Conservation (phyloP, 2,113 vertebrate genomes). For the Brachypodius melanocephalos region DNA sequence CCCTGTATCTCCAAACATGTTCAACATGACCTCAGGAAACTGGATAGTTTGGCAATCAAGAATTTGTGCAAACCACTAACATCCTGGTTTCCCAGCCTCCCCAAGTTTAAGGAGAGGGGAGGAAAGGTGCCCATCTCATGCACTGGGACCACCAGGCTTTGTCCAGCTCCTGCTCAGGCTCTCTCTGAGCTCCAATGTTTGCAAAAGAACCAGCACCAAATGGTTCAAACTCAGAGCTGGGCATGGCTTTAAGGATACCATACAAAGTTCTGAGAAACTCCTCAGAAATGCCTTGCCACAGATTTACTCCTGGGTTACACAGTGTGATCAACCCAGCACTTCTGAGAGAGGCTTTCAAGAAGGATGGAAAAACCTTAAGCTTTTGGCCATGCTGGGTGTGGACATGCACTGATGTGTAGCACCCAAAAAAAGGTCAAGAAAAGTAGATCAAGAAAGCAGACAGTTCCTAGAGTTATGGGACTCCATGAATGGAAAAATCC, state of each 20-base stretch:
- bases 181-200: background rate
- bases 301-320: background rate
- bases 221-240: background rate
- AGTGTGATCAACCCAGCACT: background rate
- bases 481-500: background rate
- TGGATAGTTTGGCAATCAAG: background rate
- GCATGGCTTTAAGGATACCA: background rate
- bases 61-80: background rate
- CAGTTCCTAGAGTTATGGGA: background rate
- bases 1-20: background rate
- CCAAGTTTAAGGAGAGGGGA: background rate
- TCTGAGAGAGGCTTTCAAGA: background rate
- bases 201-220: background rate
- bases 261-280: background rate
- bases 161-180: background rate
- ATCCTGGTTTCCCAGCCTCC: accelerated
- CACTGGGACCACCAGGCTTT: background rate
- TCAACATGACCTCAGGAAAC: background rate
- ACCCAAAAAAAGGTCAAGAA: background rate
- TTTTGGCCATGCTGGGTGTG: background rate
- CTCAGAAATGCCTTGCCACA: background rate
- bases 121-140: background rate
- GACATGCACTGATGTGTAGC: accelerated
- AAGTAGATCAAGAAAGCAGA: background rate
- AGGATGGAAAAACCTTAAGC: background rate